Conservation (phyloP, 2,113 vertebrate genomes). For the Anhinga rufa region DNA sequence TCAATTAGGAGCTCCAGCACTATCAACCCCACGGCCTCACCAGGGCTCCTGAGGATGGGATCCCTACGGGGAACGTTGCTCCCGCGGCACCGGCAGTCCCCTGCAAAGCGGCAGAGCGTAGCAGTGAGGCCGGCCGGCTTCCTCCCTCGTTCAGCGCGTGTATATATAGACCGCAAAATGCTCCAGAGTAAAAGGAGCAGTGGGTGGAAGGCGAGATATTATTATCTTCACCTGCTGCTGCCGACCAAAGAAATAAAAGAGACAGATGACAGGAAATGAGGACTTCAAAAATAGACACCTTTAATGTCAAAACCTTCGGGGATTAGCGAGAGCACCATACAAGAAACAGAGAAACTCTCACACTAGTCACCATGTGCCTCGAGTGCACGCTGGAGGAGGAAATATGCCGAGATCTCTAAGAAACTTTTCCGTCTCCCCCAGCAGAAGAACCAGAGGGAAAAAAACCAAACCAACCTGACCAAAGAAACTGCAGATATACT, state of each 20-base stretch:
- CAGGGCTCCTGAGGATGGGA: not conserved
- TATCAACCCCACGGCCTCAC: not conserved
- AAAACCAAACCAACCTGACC: too few relatives aligned
- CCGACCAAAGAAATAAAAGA: not conserved
- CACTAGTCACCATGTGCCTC: rapidly evolving
- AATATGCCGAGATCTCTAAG: rapidly evolving
- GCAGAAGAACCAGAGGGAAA: not conserved
- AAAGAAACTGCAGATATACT: not conserved
- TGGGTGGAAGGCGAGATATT: not conserved
- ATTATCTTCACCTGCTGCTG: constrained; percentile 32
- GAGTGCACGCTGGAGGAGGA: not conserved
- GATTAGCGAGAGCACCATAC: not conserved
- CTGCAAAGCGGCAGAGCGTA: not conserved
- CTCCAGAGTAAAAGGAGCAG: not conserved
- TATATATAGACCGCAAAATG: not conserved
- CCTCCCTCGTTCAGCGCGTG: not conserved
- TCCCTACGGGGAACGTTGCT: rapidly evolving
- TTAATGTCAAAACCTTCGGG: not conserved
- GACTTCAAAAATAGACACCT: constrained; percentile 39
- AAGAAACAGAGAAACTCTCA: not conserved
- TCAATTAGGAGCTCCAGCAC: not conserved
- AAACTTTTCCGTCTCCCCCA: not conserved
- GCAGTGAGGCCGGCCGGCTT: not conserved
- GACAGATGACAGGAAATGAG: constrained; percentile 41
- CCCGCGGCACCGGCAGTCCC: not conserved